These are phyloP conservation scores for Micrasema longulum DNA, from an alignment of 1,140 invertebrate genomes.

Conservation along the genomic window DNA sequence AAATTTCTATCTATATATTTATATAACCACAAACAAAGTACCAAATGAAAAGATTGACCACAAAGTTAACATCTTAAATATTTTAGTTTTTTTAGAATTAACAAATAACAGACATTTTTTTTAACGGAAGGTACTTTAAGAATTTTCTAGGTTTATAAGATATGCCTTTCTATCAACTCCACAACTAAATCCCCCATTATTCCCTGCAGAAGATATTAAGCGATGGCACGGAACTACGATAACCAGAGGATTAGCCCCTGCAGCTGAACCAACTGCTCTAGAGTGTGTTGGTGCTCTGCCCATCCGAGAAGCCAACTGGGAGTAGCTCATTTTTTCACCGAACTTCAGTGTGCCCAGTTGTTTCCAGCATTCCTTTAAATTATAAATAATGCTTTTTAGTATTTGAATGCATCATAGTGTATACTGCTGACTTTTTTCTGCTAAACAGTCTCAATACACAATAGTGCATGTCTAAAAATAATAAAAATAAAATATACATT, in stretches of 20 bases:
- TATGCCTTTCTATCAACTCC: slow-evolving; percentile 61
- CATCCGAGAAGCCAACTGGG: slow-evolving; percentile 59
- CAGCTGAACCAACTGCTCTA: slow-evolving; percentile 62
- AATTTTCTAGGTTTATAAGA: too few species aligned
- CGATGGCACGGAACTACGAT: slow-evolving; percentile 64
- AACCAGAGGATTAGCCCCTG: slow-evolving; percentile 62
- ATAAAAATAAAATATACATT: slow-evolving; percentile 11
- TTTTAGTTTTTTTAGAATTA: too few species aligned
- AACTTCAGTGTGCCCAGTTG: slow-evolving; percentile 59
- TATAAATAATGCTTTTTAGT: neutral
- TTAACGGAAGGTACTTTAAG: too few species aligned
- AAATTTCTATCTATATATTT: too few species aligned
- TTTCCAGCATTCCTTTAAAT: slow-evolving; percentile 61
- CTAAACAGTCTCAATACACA: too few species aligned
- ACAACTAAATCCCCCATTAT: slow-evolving; percentile 62
- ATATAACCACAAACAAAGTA: too few species aligned
- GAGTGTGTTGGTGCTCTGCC: slow-evolving; percentile 59
- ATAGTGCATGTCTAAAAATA: neutral
- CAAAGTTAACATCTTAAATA: too few species aligned
- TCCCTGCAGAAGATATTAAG: slow-evolving; percentile 56
- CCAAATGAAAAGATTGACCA: too few species aligned
- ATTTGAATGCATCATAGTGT: too few species aligned
- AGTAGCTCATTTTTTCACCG: slow-evolving; percentile 62
- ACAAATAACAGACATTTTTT: too few species aligned
- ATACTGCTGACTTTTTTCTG: too few species aligned